Evolutionary conservation across 2,888 invertebrate genomes (phyloP), one percentile per base, ranked within the genome.

Genomic region (Eupelmus urozonus): DNA sequence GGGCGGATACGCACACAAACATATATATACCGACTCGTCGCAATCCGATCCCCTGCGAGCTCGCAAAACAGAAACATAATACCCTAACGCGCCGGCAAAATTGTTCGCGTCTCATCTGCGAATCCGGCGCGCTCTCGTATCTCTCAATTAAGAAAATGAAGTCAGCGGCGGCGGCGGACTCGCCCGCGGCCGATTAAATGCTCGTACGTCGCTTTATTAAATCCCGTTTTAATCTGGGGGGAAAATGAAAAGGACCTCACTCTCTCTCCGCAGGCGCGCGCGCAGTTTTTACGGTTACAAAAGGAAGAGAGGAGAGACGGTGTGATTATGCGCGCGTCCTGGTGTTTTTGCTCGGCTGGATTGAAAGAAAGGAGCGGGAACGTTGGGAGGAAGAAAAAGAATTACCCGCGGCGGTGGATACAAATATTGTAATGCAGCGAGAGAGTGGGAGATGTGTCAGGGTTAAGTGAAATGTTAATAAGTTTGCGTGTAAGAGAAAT

Each of bases 151-250:
- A 82, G 83, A 82, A 83, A 84, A 84, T 83, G 82, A 82, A 83
- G 82, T 82, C 81, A 70, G 60, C 29, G 20, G 13, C 81, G 82
- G 67, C 81, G 49, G 82, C 75, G 85, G 82, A 84, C 85, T 85
- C 81, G 79, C 53, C 81, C n/a, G 83, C 78, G 85, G 83, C 85
- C 86, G 87, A 86, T 87, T 87, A 87, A 86, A 85, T 82, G 84
- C 85, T 85, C 86, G 85, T 86, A 87, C 85, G 86, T 87, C 85
- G 87, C 85, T 87, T 87, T 87, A 87, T 87, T 87, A 87, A 87
- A 87, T 87, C 85, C 85, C 83, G 83, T 86, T 87, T 87, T 87
- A 87, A 87, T 87, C 87, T 86, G 83, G 83, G 83, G 83, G 83
- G 83, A 85, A 85, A 87, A 87, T 85, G 86, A 87, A 87, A 87